Evolutionary conservation across 2,888 invertebrate species (phyloP).

Genomic region (Dryocosmus kuriphilus): DNA sequence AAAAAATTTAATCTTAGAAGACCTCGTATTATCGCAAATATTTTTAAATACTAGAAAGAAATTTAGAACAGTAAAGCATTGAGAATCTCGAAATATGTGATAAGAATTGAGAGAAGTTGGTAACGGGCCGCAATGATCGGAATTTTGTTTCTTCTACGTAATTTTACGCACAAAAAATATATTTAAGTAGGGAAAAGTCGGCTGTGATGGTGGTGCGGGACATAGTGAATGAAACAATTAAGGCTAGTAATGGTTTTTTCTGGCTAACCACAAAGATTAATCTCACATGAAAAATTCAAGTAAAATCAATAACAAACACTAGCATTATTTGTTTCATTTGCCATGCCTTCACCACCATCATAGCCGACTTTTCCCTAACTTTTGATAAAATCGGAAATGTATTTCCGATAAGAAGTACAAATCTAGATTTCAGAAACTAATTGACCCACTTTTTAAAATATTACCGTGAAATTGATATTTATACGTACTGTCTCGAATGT

Average conservation of each 20-base stretch:
- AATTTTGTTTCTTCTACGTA: constrained; percentile 34
- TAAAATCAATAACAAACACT: too few relatives aligned
- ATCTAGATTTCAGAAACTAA: neutral
- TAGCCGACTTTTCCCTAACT: too few relatives aligned
- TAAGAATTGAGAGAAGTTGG: neutral
- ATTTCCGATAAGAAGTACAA: constrained; percentile 36
- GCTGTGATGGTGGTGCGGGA: too few relatives aligned
- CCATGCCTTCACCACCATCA: too few relatives aligned
- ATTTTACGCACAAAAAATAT: constrained; percentile 21
- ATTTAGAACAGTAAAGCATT: neutral
- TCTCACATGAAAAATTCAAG: too few relatives aligned
- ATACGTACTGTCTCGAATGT: neutral
- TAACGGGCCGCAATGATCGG: constrained; percentile 16
- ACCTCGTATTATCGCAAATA: neutral
- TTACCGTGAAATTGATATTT: neutral
- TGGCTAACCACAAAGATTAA: too few relatives aligned
- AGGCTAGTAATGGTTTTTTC: too few relatives aligned
- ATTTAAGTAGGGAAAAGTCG: too few relatives aligned
- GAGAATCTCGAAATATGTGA: neutral
- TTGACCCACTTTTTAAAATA: neutral
- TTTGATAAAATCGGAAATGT: constrained; percentile 46
- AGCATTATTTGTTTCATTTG: too few relatives aligned
- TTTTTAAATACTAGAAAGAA: neutral
- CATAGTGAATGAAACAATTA: too few relatives aligned
- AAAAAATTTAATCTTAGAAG: neutral